phyloP scores from a whole-genome alignment of 2,113 vertebrate genomes.

The Cebidichthys violaceus region DNA sequence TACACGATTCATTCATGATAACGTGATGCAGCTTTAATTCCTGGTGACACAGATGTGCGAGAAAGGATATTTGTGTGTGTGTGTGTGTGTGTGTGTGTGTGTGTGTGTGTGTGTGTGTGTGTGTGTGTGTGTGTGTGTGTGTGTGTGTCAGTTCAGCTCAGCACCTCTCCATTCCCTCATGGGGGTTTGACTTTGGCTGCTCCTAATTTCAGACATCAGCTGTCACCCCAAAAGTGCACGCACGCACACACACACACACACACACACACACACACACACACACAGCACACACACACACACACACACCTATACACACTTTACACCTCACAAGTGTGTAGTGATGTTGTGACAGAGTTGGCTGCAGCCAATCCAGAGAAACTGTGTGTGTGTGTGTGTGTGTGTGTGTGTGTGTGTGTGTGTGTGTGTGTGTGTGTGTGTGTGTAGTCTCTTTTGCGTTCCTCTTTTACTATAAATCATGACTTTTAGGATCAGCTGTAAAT shows the following conservation, averaged over 20 bases:
- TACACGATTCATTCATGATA: neutral
- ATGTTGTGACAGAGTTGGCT: neutral
- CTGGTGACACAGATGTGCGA: conserved; percentile 14
- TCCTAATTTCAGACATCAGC: conserved; percentile 66
- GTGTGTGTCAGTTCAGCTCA: conserved; percentile 6
- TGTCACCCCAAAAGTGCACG: conserved; percentile 19
- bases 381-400: neutral
- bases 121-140: conserved; percentile 28
- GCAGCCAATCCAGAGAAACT: neutral
- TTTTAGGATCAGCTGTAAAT: conserved; percentile 40
- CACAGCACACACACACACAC: conserved; percentile 9
- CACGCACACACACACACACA: neutral
- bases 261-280: conserved; percentile 14
- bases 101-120: conserved; percentile 7
- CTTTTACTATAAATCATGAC: conserved; percentile 19
- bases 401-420: conserved; percentile 13
- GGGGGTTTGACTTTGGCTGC: conserved; percentile 53
- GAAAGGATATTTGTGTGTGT: neutral
- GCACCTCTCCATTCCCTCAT: conserved; percentile 31
- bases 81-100: conserved; percentile 2
- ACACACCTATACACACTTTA: conserved; percentile 14
- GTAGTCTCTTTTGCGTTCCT: neutral
- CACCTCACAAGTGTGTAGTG: conserved; percentile 19
- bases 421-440: conserved; percentile 3
- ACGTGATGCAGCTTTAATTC: neutral